Evolutionary conservation across 2,888 invertebrate species (phyloP), one percentile per base, ranked within the genome.

Genomic region (Hecatera dysodea): DNA sequence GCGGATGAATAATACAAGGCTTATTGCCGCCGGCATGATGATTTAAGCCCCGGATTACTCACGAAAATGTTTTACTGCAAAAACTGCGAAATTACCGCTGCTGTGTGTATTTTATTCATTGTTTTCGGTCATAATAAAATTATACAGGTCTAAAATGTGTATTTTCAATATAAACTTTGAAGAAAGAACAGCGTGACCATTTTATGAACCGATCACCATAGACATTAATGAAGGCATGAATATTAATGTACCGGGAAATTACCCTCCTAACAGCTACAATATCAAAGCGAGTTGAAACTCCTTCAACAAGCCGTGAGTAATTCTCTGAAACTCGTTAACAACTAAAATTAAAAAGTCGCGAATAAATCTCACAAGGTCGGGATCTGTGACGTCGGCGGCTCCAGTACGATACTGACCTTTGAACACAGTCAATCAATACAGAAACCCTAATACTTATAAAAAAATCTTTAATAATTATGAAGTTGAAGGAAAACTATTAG

Each of bases 281-380:
- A 69, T 83, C 71, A 74, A 77, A 81, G 72, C 11, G 39, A 67
- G 55, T 46, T 24, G 9, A 62, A 75, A 75, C 48, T 71, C 39
- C 39, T 71, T 55, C 61, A 66, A 57, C 56, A 48, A 69, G 59
- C 64, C 56, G 63, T 78, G 67, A 69, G 56, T 71, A 71, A 81
- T 78, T 67, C 68, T 64, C 67, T 50, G 33, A 82, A 88, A 86
- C 81, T 87, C 84, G 75, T 79, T 83, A 82, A 77, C 72, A 84
- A 82, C 67, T 84, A 65, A 86, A 85, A 88, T 88, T 81, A 84
- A 87, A 87, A 88, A 84, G 71, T 66, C 60, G 66, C 74, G 81
- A 87, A 86, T 87, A 84, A 85, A 88, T 88, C 85, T 85, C 71
- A 76, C 73, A 80, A 82, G 83, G 69, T 68, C 63, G 60, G 59